Percentiles rank a stretch among this genome's conserved stretches.
phyloP scores from a whole-genome alignment of 2,888 invertebrate genomes.

The Julus scandinavius region DNA sequence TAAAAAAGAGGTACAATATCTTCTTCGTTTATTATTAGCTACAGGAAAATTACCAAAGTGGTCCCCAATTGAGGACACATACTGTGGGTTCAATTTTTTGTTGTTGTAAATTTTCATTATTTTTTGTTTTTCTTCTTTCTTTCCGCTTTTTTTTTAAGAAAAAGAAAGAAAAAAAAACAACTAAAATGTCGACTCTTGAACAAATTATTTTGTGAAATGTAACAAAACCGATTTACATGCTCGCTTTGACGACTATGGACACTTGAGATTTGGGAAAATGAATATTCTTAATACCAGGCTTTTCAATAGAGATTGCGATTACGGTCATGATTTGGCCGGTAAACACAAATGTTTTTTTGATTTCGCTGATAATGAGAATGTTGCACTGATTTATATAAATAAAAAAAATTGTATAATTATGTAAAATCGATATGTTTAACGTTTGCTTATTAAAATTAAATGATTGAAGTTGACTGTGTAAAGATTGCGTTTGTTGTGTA shows the following conservation, averaged over 20 bases:
- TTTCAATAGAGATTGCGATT: conserved; percentile 48
- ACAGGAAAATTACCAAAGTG: no score
- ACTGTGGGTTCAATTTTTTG: no score
- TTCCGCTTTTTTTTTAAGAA: no score
- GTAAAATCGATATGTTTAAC: not conserved
- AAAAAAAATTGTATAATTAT: not conserved
- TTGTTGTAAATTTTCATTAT: no score
- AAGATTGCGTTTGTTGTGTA: no score
- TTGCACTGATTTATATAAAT: not conserved
- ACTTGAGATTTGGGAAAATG: conserved; percentile 1
- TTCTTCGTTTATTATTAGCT: no score
- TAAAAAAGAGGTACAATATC: no score
- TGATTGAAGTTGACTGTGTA: not conserved
- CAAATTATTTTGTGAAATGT: no score
- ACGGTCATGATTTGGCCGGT: conserved; percentile 52
- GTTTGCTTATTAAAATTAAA: not conserved
- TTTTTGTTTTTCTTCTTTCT: no score
- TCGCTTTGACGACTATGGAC: not conserved
- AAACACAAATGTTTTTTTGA: not conserved
- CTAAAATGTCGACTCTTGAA: no score
- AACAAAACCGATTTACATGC: conserved; percentile 44
- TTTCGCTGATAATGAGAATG: not conserved
- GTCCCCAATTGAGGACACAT: no score
- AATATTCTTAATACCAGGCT: conserved; percentile 22
- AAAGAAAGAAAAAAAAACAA: no score